A percentile compares a stretch with the other conserved stretches of the same genome.
Conservation (phyloP, 35 echinoderm and acorn worm species). For the Eucidaris tribuloides region DNA sequence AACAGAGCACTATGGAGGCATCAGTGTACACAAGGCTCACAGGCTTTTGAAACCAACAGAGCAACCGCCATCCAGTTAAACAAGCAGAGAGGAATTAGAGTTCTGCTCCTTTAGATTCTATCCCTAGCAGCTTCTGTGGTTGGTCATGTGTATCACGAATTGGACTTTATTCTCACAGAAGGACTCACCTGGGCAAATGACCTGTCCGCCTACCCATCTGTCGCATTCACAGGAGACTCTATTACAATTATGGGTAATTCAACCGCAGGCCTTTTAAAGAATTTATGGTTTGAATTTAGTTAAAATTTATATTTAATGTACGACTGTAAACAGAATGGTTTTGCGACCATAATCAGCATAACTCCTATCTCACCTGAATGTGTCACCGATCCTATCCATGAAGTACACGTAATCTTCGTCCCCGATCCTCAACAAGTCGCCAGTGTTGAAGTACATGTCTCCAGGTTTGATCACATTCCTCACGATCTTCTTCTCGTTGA, state of each 20-base stretch:
- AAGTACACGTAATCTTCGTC: constrained; percentile 68
- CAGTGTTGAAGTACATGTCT: constrained; percentile 49
- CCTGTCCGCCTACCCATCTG: background rate
- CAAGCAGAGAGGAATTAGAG: background rate
- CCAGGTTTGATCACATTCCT: constrained; percentile 30
- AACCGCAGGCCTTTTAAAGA: no score
- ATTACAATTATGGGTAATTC: no score
- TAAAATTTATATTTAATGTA: no score
- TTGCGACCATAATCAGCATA: no score
- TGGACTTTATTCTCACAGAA: background rate
- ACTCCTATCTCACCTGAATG: constrained; percentile 69
- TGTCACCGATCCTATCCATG: constrained; percentile 60
- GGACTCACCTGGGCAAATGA: constrained; percentile 6
- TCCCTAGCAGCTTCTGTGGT: background rate
- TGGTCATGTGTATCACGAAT: background rate
- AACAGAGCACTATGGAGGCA: background rate
- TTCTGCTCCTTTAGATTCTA: background rate
- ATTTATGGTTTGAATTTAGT: no score
- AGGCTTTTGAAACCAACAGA: background rate
- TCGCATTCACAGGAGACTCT: background rate
- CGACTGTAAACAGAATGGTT: no score
- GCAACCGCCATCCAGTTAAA: background rate
- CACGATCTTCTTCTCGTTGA: constrained; percentile 40
- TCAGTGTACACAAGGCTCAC: background rate
- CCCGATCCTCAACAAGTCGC: constrained; percentile 40